These are phyloP conservation scores for Monodelphis domestica DNA, from an alignment of 2,797 vertebrate species.

Conservation along the genomic window DNA sequence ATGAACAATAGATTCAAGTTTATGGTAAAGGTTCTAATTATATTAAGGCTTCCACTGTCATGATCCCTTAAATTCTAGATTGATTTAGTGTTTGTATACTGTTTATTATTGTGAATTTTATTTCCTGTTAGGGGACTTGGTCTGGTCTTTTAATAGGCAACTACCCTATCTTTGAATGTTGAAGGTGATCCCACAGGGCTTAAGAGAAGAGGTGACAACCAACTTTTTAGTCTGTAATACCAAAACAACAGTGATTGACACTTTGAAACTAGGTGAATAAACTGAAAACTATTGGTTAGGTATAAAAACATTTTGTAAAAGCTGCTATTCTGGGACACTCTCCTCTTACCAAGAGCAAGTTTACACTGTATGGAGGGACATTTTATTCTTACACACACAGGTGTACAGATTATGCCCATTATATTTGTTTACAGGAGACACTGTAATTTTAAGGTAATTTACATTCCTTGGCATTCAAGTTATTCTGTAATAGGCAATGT, in stretches of 20 bases:
- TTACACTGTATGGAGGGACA: constrained; percentile 72
- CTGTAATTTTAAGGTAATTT: constrained; percentile 82
- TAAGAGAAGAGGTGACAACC: constrained; percentile 70
- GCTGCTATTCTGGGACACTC: constrained; percentile 67
- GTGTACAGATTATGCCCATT: constrained; percentile 40
- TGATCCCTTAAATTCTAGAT: constrained; percentile 74
- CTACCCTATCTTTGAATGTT: constrained; percentile 74
- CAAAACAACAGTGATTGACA: constrained; percentile 82
- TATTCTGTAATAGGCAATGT: constrained; percentile 84
- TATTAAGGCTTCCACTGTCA: constrained; percentile 85
- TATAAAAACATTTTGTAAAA: constrained; percentile 73
- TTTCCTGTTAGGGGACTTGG: constrained; percentile 65
- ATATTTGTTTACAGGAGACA: constrained; percentile 78
- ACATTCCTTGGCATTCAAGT: constrained; percentile 86
- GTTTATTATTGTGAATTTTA: constrained; percentile 47
- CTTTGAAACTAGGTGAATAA: constrained; percentile 82
- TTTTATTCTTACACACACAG: constrained; percentile 53
- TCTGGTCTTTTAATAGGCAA: constrained; percentile 79
- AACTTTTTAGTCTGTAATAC: constrained; percentile 72
- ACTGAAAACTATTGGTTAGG: constrained; percentile 83
- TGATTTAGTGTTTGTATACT: constrained; percentile 64
- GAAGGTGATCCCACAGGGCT: constrained; percentile 73
- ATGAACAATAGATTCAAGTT: constrained; percentile 69
- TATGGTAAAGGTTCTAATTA: constrained; percentile 78
- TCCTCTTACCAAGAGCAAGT: constrained; percentile 73